These are phyloP conservation scores for Pinctada fucata DNA, from an alignment of 2,888 invertebrate species.

Conservation along the genomic window DNA sequence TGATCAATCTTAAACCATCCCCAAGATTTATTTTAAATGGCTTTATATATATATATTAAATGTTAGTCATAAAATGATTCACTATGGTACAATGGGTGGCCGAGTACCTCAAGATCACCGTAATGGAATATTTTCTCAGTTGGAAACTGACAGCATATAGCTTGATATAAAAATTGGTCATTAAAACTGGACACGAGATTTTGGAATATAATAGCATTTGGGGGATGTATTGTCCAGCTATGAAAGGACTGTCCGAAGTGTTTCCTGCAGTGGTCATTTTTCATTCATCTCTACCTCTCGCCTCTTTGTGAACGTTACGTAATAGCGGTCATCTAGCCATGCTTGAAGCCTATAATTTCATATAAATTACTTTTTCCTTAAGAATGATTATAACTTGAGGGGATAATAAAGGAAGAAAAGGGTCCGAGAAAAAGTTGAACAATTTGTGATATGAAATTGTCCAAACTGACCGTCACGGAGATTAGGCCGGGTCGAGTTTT, in stretches of 20 bases:
- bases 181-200: conserved; percentile 43
- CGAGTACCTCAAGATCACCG: conserved; percentile 24
- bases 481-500: background rate
- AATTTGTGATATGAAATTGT: background rate
- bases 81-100: conserved; percentile 20
- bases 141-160: conserved; percentile 32
- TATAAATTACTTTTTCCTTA: conserved; percentile 17
- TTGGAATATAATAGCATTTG: conserved; percentile 41
- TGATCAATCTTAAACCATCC: too few species aligned
- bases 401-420: conserved; percentile 21
- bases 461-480: background rate
- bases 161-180: conserved; percentile 44
- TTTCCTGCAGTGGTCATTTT: conserved; percentile 30
- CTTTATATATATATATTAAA: too few species aligned
- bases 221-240: conserved; percentile 24
- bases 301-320: conserved; percentile 25
- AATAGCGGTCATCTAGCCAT: conserved; percentile 18
- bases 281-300: conserved; percentile 25
- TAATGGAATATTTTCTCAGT: conserved; percentile 29
- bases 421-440: conserved; percentile 3
- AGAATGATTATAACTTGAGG: conserved; percentile 27
- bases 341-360: conserved; percentile 21
- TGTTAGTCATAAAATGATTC: background rate
- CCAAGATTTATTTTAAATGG: too few species aligned
- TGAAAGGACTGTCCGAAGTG: conserved; percentile 18